Evolutionary conservation across 2,888 invertebrate species (phyloP), one percentile per base, ranked within the genome.

Genomic region (Amiota mariae): DNA sequence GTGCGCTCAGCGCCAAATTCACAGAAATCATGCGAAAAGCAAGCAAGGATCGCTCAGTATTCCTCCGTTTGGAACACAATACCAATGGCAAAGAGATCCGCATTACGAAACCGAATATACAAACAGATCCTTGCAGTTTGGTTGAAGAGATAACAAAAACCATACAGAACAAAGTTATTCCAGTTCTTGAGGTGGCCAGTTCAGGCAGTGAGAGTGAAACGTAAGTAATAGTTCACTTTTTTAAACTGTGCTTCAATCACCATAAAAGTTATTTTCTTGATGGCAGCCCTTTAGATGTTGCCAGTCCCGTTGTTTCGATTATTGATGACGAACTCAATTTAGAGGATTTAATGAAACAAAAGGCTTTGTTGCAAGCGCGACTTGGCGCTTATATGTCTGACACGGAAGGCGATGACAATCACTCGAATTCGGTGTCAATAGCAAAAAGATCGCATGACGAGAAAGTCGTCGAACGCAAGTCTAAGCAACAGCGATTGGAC

Each of bases 281-380:
- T 36, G 73, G 11, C 71, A 89, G 89, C 63, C 84, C 87, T 76
- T 92, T 92, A 81, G 94, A 94, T 85, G 93, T 93, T 80, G 93
- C 92, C 15, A 94, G 94, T 86, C 94, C 94, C 48, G 95, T 95
- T 80, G 92, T 95, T 73, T 73, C 78, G 10, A 92, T 95, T 73
- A 94, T 95, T 73, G 96, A 96, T 87, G 96, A 96, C 79, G 96
- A 96, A 82, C 93, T 96, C 81, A 96, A 97, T 87, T 90, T 97
- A 47, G 97, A 97, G 85, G 97, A 97, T 79, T 90, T 97, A 73
- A 97, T 97, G 96, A 94, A 94, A 84, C 96, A 97, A 88, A 97
- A 97, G 90, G 96, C 95, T 84, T 82, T 94, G 61, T 90, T 96
- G 63, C 96, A 96, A 90, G 95, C 95, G 56, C 92, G 94, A 51